Base-by-base conservation (phyloP, 2,888 invertebrate genomes). In the Epirrhoe alternata region DNA sequence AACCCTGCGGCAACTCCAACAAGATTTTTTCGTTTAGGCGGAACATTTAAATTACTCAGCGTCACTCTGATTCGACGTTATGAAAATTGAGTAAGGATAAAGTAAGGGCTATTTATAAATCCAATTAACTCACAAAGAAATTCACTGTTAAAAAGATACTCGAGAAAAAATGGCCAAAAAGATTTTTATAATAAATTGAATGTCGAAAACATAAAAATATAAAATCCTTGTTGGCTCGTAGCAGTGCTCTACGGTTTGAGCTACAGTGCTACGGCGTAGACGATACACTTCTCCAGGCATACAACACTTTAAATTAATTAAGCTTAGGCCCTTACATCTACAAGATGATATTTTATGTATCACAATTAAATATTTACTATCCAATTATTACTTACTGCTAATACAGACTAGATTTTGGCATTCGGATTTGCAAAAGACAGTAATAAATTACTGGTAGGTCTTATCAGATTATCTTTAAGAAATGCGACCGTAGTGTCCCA, bases 21-120 rank as follows among this genome's bases (percentile, higher is more conserved):
- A 72, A 64, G 72, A 73, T 69, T 73, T 74, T 76, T 77, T 73
- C 71, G 67, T 64, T 74, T 72, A 77, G 72, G 68, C 71, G 76
- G 70, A 77, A 79, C 76, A 77, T 80, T 80, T 75, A 77, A 77
- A 80, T 79, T 72, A 69, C 75, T 76, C 68, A 56, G 24, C 57
- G 58, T 55, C 68, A 53, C 56, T 58, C 17, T 45, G 8, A 68
- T 59, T 63, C 52, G 53, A 66, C 62, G 54, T 58, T 68, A 53
- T 63, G 58, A 57, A 68, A 64, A 53, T 68, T 38, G 45, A 61
- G 51, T 61, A 52, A 17, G 61, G 51, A 61, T 50, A 52, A 33
- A 61, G 55, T 59, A 58, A 47, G 6, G 2, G 47, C 14, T 47
- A 47, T 47, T 47, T 47, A 47, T 16, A 47, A 47, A 47, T 47